Evolutionary conservation across 2,888 invertebrate genomes (phyloP).

Genomic region (Meteorus cinctellus): DNA sequence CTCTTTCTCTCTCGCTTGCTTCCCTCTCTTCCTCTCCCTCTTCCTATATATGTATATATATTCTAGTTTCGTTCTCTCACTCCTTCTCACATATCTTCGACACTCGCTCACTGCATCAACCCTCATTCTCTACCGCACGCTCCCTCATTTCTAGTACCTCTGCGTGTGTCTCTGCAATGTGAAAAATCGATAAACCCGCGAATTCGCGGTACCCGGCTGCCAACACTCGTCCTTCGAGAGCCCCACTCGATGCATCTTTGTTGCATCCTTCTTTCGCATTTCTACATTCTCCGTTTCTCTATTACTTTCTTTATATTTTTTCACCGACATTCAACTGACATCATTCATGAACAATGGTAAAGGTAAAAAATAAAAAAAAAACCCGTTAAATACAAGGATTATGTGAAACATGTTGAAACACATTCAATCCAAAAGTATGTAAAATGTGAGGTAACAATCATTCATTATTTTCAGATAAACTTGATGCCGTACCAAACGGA

Average conservation of each 20-base stretch:
- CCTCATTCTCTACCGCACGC: conserved; percentile 38
- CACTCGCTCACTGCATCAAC: conserved; percentile 7
- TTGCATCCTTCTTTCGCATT: conserved; percentile 21
- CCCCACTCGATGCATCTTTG: conserved; percentile 36
- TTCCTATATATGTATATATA: background rate
- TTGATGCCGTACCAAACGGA: background rate
- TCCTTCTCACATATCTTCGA: conserved; percentile 33
- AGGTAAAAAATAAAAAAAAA: too few species aligned
- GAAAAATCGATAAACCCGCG: conserved; percentile 48
- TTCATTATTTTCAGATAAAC: conserved; percentile 16
- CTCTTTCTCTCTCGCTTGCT: conserved; percentile 34
- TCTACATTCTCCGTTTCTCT: background rate
- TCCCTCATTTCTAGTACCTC: conserved; percentile 33
- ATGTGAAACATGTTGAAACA: too few species aligned
- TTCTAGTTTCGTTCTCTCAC: conserved; percentile 29
- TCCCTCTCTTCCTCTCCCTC: conserved; percentile 4
- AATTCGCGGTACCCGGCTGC: conserved; percentile 47
- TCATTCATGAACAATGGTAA: background rate
- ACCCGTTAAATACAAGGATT: too few species aligned
- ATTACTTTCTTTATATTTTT: background rate
- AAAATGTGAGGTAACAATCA: background rate
- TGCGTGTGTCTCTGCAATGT: conserved; percentile 41
- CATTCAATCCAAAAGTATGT: too few species aligned
- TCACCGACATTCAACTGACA: background rate
- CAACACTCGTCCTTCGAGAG: conserved; percentile 41